phyloP scores from a whole-genome alignment of 2,888 invertebrate species.

The Ectemnius lituratus region DNA sequence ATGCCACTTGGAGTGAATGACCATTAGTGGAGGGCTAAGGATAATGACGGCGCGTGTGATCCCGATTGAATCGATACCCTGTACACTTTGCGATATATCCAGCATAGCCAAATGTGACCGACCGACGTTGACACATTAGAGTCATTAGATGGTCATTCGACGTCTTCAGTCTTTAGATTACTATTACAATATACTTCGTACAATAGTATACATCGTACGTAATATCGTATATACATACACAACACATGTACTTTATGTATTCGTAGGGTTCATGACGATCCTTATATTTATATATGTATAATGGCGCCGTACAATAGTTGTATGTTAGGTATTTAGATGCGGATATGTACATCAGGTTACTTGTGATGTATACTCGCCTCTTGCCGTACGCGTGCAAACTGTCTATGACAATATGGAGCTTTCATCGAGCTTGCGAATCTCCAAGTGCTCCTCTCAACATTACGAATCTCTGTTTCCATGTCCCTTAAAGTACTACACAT shows the following conservation, averaged over 20 bases:
- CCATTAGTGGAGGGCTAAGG: too few relatives aligned
- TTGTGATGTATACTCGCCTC: conserved; percentile 19
- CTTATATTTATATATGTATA: conserved; percentile 26
- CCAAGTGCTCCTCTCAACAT: not conserved
- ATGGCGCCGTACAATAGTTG: conserved; percentile 21
- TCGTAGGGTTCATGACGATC: conserved; percentile 17
- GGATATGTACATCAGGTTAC: conserved; percentile 30
- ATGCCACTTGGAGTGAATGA: too few relatives aligned
- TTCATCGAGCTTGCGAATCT: not conserved
- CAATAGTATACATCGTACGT: conserved; percentile 45
- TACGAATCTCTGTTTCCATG: too few relatives aligned
- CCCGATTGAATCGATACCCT: conserved; percentile 7
- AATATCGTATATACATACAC: conserved; percentile 34
- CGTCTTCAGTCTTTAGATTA: conserved; percentile 50
- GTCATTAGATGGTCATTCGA: conserved; percentile 20
- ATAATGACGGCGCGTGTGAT: not conserved
- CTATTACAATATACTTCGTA: conserved; percentile 38
- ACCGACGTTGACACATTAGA: conserved; percentile 36
- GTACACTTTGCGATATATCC: conserved; percentile 7
- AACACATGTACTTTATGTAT: conserved; percentile 30
- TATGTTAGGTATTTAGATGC: conserved; percentile 20
- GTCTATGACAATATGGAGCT: not conserved
- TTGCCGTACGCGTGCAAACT: conserved; percentile 19
- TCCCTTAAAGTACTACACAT: too few relatives aligned
- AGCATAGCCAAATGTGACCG: conserved; percentile 17